phyloP scores from a whole-genome alignment of 2,888 invertebrate species.

The Xestia rhomboidea region DNA sequence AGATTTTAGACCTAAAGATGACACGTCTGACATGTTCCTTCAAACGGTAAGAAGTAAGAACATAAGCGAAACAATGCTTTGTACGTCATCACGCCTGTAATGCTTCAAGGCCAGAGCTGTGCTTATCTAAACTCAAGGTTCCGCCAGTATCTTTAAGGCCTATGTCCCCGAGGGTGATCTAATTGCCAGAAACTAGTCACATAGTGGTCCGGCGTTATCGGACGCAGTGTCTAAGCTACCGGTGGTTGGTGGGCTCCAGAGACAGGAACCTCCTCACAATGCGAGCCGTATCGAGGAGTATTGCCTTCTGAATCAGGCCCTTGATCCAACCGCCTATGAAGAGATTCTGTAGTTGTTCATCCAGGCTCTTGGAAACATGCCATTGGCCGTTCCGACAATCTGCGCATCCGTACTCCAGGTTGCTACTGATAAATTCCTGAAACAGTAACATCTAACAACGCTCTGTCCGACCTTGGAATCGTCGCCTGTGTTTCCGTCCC shows the following conservation, averaged over 20 bases:
- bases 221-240: too few relatives aligned
- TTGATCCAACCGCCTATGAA: too few relatives aligned
- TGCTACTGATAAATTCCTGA: background rate
- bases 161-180: background rate
- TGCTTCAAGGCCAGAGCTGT: background rate
- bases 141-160: background rate
- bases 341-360: too few relatives aligned
- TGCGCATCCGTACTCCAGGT: background rate
- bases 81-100: background rate
- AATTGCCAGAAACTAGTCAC: background rate
- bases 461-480: background rate
- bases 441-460: background rate
- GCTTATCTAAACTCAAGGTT: background rate
- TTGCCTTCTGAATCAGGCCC: too few relatives aligned
- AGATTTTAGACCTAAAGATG: constrained; percentile 72
- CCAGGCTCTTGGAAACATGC: background rate
- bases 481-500: background rate
- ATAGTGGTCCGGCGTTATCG: too few relatives aligned
- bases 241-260: too few relatives aligned
- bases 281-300: too few relatives aligned
- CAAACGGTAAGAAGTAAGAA: constrained; percentile 79
- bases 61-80: background rate
- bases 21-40: constrained; percentile 70
- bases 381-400: background rate
- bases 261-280: too few relatives aligned